A percentile compares a stretch with the other conserved stretches of the same genome.
Conservation (phyloP, 2,888 invertebrate genomes). For the Polydrusus tereticollis region DNA sequence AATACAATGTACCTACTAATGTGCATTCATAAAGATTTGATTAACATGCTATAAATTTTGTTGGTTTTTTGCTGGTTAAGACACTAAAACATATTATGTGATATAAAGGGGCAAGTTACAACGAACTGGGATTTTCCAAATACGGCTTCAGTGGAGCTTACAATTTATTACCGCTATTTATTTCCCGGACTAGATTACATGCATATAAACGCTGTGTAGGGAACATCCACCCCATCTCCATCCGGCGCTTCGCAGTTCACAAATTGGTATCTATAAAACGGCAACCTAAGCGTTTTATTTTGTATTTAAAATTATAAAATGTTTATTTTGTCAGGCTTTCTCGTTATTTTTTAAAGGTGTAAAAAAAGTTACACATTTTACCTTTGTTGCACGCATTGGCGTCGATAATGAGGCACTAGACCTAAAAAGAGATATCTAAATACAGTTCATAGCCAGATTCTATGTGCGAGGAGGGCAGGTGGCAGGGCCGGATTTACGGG, state of each 20-base stretch:
- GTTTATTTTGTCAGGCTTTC: neutral
- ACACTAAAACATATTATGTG: too few species aligned
- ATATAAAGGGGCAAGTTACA: conserved; percentile 45
- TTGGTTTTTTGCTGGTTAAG: too few species aligned
- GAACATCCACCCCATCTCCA: conserved; percentile 33
- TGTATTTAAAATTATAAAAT: conserved; percentile 20
- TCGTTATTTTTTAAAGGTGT: neutral
- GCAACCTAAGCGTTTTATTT: conserved; percentile 26
- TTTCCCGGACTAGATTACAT: conserved; percentile 68
- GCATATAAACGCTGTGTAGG: conserved; percentile 67
- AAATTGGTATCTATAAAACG: conserved; percentile 32
- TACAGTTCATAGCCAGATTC: too few species aligned
- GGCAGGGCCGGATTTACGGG: too few species aligned
- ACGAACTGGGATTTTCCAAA: conserved; percentile 52
- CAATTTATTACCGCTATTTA: conserved; percentile 83
- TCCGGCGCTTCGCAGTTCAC: conserved; percentile 38
- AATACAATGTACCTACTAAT: too few species aligned
- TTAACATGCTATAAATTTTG: too few species aligned
- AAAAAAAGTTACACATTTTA: neutral
- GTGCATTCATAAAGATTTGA: too few species aligned
- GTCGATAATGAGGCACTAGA: too few species aligned
- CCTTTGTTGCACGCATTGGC: too few species aligned
- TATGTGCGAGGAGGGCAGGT: too few species aligned
- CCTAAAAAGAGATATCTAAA: too few species aligned
- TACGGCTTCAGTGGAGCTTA: conserved; percentile 65